phyloP scores from a whole-genome alignment of 1,140 invertebrate species.

The Macrotrachela quadricornifera region DNA sequence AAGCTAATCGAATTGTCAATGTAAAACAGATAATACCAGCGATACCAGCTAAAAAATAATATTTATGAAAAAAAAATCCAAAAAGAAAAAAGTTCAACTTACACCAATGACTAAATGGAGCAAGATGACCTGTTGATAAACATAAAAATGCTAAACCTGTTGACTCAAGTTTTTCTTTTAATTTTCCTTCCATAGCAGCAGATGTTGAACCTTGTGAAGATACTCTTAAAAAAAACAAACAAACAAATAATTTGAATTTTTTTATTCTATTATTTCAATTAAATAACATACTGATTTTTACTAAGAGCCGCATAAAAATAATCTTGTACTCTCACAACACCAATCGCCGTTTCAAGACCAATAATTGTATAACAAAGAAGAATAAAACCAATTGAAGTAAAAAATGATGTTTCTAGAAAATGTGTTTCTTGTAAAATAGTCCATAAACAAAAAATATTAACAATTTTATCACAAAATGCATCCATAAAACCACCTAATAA shows the following conservation, averaged over 20 bases:
- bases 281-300: background rate
- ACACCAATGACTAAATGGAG: slow-evolving; percentile 10
- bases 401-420: slow-evolving; percentile 13
- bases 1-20: slow-evolving; percentile 19
- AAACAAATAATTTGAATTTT: slow-evolving; percentile 14
- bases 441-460: slow-evolving; percentile 20
- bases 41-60: slow-evolving; percentile 15
- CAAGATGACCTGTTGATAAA: slow-evolving; percentile 13
- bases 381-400: slow-evolving; percentile 11
- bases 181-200: slow-evolving; percentile 23
- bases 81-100: background rate
- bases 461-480: slow-evolving; percentile 23
- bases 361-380: slow-evolving; percentile 15
- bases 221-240: slow-evolving; percentile 1
- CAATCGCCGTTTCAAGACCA: slow-evolving; percentile 18
- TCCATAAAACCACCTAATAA: slow-evolving; percentile 20
- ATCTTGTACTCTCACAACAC: slow-evolving; percentile 23
- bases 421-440: slow-evolving; percentile 18
- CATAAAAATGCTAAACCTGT: slow-evolving; percentile 20
- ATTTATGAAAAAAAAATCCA: too few species aligned
- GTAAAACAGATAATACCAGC: slow-evolving; percentile 11
- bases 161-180: slow-evolving; percentile 26
- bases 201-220: slow-evolving; percentile 6
- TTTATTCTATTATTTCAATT: too few species aligned
- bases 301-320: slow-evolving; percentile 18